Evolutionary conservation across 2,113 vertebrate genomes (phyloP), one percentile per base, ranked within the genome.

Genomic region (Phainopepla nitens): DNA sequence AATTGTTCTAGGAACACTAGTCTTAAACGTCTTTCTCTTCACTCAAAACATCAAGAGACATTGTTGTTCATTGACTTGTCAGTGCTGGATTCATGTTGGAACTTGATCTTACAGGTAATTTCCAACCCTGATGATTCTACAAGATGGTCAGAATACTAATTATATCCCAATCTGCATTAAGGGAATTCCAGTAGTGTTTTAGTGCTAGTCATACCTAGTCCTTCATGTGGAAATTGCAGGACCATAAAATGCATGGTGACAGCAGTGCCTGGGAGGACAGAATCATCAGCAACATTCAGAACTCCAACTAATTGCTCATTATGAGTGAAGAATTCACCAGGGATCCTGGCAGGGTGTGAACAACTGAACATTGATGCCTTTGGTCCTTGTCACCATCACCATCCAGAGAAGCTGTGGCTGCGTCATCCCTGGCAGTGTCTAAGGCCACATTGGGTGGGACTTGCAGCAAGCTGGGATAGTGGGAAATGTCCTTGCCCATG

Each of bases 361-460:
- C 33, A 33, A 39, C 17, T 42, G 22, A 35, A 6, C 13, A 22
- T 17, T 50, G 25, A 3, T 42, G n/a, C 15, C 8, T 5, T 8
- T 53, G 29, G 5, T 57, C 13, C 61, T 66, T 77, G 57, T 11
- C 13, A 23, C 35, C 45, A 4, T 12, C 5, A 8, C 18, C 42
- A 20, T 7, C 4, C 35, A 77, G 35, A 56, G 29, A 5, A 54
- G 6, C 18, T 56, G 49, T 16, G 14, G 2, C 25, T 76, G 29
- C 4, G 25, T 11, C 22, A 23, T 33, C 11, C 12, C 35, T 49
- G 25, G 3, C 10, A 56, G 7, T 28, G 18, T 36, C 15, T 35
- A 62, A 62, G 31, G 15, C 18, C 41, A 11, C 5, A 12, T 0
- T 62, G 29, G 22, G 39, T 2, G 4, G 15, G 6, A 0, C 12